Evolutionary conservation across 2,797 vertebrate genomes (phyloP).

Genomic region (Pangasius krempfi): DNA sequence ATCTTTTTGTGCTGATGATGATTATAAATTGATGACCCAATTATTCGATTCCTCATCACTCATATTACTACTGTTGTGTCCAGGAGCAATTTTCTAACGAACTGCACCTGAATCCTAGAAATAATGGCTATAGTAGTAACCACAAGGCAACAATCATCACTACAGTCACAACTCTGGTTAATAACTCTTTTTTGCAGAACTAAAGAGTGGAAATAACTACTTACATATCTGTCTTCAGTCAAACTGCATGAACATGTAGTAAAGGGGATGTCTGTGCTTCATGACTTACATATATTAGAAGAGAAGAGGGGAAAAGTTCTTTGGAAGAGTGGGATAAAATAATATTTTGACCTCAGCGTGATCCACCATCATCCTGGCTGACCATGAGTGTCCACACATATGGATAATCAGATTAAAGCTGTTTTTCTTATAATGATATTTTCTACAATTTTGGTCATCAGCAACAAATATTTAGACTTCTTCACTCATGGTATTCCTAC

Average conservation of each 20-base stretch:
- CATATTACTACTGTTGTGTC: constrained; percentile 8
- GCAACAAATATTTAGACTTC: not conserved
- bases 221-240: not conserved
- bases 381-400: not conserved
- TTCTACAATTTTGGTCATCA: not conserved
- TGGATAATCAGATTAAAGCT: not conserved
- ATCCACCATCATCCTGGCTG: not conserved
- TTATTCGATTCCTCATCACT: not conserved
- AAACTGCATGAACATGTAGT: not conserved
- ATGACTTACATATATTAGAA: not conserved
- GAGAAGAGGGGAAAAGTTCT: not conserved
- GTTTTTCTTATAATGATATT: not conserved
- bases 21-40: not conserved
- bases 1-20: not conserved
- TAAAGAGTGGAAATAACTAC: not conserved
- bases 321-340: not conserved
- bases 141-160: not conserved
- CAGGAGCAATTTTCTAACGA: constrained; percentile 12
- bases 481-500: not conserved
- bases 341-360: not conserved
- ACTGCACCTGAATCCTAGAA: not conserved
- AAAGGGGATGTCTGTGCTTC: not conserved
- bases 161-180: not conserved
- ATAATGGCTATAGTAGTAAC: not conserved
- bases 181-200: not conserved